Evolutionary conservation across 1,140 invertebrate genomes (phyloP).

Genomic region (Bombus huntii): DNA sequence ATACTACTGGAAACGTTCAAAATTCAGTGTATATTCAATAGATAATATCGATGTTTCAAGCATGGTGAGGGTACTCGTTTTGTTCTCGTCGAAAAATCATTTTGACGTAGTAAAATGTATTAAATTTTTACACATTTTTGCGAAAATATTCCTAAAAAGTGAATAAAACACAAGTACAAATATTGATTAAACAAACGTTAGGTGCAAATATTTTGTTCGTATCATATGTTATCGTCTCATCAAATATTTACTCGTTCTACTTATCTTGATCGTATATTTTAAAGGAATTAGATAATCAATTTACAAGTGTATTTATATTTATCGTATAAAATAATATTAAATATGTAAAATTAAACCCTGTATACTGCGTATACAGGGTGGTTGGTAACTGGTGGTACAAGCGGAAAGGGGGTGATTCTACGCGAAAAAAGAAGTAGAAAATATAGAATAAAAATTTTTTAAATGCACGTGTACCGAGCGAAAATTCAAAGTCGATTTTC

Average conservation of each 20-base stretch:
- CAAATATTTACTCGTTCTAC: not conserved
- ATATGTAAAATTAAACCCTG: not conserved
- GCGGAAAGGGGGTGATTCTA: no score
- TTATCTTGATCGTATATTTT: no score
- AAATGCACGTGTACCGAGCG: no score
- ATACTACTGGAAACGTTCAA: not conserved
- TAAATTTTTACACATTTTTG: not conserved
- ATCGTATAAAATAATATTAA: not conserved
- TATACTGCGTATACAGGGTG: no score
- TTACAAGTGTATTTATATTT: not conserved
- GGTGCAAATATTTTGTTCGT: not conserved
- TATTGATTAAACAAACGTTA: not conserved
- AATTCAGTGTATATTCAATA: not conserved
- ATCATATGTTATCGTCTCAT: not conserved
- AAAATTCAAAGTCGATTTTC: no score
- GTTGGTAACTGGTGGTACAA: no score
- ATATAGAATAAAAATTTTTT: no score
- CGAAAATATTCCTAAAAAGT: not conserved
- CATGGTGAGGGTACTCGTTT: not conserved
- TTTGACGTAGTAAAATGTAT: not conserved
- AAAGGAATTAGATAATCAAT: not conserved
- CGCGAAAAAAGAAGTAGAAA: no score
- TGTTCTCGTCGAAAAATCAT: not conserved
- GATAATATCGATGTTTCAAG: conserved; percentile 1
- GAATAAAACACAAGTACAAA: not conserved